Evolutionary conservation across 2,113 vertebrate species (phyloP), one percentile per base, ranked within the genome.

Genomic region (Neodontobutis hainanensis): DNA sequence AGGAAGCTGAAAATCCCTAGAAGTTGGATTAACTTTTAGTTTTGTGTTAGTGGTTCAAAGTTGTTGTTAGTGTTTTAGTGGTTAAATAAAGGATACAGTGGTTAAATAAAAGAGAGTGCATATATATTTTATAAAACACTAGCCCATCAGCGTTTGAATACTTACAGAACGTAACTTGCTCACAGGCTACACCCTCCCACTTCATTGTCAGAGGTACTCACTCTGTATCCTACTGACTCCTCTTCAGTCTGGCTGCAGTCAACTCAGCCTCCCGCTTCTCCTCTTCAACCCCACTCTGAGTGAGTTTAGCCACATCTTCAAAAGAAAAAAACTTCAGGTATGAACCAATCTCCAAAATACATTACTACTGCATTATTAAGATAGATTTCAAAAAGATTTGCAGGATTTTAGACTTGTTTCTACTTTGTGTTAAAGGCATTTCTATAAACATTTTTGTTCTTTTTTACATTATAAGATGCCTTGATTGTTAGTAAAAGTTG

Each of bases 291-390:
- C 38, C 15, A 40, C 63, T 80, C 68, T 50, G 60, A 27, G 19
- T 51, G 15, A 55, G 34, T 38, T 55, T 34, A 55, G 12, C 52
- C n/a, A 8, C 34, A 55, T 55, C 52, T 55, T 36, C 34, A 38
- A 34, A 55, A 53, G 27, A 53, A 35, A n/a, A 7, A 14, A 34
- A 36, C 34, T 36, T 36, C 5, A 88, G 89, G 90, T 89, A 85
- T 63, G 83, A 63, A 9, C 35, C 3, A 7, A 52, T 16, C 10
- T 38, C 4, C 9, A 38, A 49, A 16, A 46, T 46, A 12, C 10
- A 46, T 46, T 11, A 5, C 11, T 51, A 6, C 34, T 2, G 11
- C 2, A 32, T 52, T 34, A 11, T 11, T 5, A 35, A 35, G 50
- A 14, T 4, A 53, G 11, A 35, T 35, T 55, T 55, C 11, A 38